These are phyloP conservation scores for Crocallis elinguaria DNA, from an alignment of 2,888 invertebrate species.

Conservation along the genomic window DNA sequence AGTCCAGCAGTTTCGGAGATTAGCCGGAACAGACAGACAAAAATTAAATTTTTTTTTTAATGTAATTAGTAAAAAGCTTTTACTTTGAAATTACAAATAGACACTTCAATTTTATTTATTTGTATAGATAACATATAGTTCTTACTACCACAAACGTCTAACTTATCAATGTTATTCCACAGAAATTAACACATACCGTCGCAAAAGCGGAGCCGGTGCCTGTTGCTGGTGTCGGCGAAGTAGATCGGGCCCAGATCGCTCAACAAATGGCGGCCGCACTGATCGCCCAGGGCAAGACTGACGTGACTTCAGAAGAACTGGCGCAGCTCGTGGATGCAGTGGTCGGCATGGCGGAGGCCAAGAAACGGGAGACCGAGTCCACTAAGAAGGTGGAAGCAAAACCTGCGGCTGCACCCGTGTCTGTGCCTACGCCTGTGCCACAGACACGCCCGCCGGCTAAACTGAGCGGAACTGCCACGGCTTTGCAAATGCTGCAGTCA, in stretches of 20 bases:
- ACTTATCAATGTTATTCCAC: background rate
- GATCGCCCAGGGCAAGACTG: conserved; percentile 91
- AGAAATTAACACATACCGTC: conserved; percentile 10
- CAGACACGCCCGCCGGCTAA: conserved; percentile 13
- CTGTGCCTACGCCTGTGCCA: conserved; percentile 8
- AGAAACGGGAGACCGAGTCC: conserved; percentile 64
- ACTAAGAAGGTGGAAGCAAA: conserved; percentile 37
- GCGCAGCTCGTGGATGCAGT: conserved; percentile 92
- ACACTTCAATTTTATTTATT: too few species aligned
- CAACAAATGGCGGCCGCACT: conserved; percentile 92
- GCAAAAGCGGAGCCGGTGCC: conserved; percentile 81
- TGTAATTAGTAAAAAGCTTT: too few species aligned
- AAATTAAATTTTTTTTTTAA: too few species aligned
- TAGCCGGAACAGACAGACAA: too few species aligned
- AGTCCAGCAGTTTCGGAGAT: too few species aligned
- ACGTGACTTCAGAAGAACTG: conserved; percentile 91
- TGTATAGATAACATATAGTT: too few species aligned
- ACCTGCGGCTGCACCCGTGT: conserved; percentile 10
- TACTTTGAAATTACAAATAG: too few species aligned
- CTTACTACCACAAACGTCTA: too few species aligned
- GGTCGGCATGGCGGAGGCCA: conserved; percentile 80
- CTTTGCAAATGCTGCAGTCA: conserved; percentile 75
- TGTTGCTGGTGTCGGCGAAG: conserved; percentile 89
- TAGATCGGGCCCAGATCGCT: conserved; percentile 92
- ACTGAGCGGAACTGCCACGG: conserved; percentile 60